Evolutionary conservation across 2,888 invertebrate genomes (phyloP).

Genomic region (Heliconius cydno): DNA sequence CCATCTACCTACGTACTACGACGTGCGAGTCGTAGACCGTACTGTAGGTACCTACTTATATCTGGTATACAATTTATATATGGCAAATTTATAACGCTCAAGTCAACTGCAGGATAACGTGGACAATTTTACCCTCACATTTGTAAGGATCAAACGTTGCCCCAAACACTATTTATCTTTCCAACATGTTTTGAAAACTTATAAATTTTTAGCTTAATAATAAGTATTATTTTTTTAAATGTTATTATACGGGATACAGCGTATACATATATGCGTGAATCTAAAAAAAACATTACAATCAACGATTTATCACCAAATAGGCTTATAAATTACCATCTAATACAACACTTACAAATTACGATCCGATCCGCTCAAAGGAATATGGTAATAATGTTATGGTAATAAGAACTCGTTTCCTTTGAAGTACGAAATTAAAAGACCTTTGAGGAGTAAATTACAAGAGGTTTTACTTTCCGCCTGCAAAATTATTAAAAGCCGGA

Average conservation of each 20-base stretch:
- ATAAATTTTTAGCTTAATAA: conserved; percentile 6
- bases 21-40: background rate
- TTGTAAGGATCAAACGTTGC: conserved; percentile 29
- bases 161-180: conserved; percentile 24
- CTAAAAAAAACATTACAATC: conserved; percentile 19
- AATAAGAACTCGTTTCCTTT: conserved; percentile 35
- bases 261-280: background rate
- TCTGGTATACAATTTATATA: background rate
- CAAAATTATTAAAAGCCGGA: conserved; percentile 24
- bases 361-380: conserved; percentile 31
- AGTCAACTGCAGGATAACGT: conserved; percentile 28
- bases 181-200: background rate
- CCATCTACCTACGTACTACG: too few species aligned
- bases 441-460: conserved; percentile 23
- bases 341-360: conserved; percentile 40
- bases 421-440: conserved; percentile 27
- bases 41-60: background rate
- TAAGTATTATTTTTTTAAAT: background rate
- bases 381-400: conserved; percentile 32
- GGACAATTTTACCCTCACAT: conserved; percentile 19
- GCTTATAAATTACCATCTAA: conserved; percentile 42
- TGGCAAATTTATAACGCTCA: conserved; percentile 1
- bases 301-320: conserved; percentile 41
- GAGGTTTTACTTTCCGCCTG: conserved; percentile 26
- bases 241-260: background rate